phyloP scores from a whole-genome alignment of 2,888 invertebrate genomes.

The Strigamia transsilvanica region DNA sequence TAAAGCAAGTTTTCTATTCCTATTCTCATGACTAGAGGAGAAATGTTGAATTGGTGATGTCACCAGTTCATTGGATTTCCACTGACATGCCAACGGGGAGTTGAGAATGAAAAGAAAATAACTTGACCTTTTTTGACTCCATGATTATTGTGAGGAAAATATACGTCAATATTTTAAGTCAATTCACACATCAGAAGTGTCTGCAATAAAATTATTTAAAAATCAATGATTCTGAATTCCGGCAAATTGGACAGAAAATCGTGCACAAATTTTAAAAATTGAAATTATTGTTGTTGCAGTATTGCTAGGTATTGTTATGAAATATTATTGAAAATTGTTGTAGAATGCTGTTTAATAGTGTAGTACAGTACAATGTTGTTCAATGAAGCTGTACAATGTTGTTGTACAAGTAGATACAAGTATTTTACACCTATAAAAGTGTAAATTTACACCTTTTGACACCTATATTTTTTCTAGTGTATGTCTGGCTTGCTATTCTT shows the following conservation, averaged over 20 bases:
- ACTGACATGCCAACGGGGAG: background rate
- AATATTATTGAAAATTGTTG: too few relatives aligned
- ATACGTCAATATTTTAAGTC: background rate
- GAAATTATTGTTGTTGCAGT: too few relatives aligned
- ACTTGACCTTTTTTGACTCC: background rate
- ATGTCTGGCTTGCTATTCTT: too few relatives aligned
- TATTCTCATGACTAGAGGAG: background rate
- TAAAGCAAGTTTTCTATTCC: background rate
- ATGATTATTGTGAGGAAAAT: background rate
- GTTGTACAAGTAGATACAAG: too few relatives aligned
- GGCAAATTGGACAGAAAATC: background rate
- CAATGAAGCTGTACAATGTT: too few relatives aligned
- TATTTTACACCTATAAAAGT: too few relatives aligned
- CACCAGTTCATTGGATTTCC: background rate
- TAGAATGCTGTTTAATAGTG: too few relatives aligned
- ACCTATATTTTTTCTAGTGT: too few relatives aligned
- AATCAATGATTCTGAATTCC: background rate
- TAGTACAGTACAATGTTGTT: too few relatives aligned
- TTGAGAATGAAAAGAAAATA: background rate
- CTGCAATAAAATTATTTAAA: background rate
- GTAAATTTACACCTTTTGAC: too few relatives aligned
- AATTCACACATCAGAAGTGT: background rate
- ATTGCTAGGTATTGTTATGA: too few relatives aligned
- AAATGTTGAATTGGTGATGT: constrained; percentile 1
- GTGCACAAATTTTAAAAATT: too few relatives aligned